Evolutionary conservation across 2,888 invertebrate species (phyloP).

Genomic region (Allygus modestus): DNA sequence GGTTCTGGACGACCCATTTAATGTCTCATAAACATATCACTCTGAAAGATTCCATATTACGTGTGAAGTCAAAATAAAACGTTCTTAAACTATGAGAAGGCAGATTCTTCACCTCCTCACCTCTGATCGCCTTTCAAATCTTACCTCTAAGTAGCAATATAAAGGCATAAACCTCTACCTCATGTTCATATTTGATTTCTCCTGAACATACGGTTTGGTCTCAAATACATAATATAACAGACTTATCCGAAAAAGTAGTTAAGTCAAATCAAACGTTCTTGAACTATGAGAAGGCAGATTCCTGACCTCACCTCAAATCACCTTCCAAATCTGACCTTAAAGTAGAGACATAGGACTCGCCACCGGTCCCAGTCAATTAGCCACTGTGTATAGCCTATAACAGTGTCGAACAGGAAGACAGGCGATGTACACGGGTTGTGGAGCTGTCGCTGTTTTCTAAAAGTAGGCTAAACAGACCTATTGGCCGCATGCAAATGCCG

Average conservation of each 20-base stretch:
- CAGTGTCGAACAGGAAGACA: background rate
- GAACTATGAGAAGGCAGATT: slow-evolving; percentile 17
- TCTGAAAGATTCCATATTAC: no score
- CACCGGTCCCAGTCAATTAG: background rate
- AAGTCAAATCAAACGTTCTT: background rate
- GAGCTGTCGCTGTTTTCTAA: slow-evolving; percentile 6
- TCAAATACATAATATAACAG: no score
- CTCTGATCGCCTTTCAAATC: background rate
- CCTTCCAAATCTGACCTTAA: background rate
- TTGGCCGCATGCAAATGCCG: slow-evolving; percentile 53
- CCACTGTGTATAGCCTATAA: background rate
- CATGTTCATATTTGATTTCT: no score
- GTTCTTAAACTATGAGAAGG: background rate
- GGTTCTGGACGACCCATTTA: no score
- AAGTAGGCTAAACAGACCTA: slow-evolving; percentile 54
- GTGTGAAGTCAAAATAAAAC: background rate
- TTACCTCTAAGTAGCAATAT: no score
- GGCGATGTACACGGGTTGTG: slow-evolving; percentile 1
- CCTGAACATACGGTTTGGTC: no score
- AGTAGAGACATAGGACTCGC: no score
- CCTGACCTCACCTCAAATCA: background rate
- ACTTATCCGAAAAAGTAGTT: no score
- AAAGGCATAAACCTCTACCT: no score
- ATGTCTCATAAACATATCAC: no score
- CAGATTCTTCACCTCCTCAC: background rate